Base-by-base conservation (phyloP, 2,888 invertebrate genomes). In the Glomeris marginata region DNA sequence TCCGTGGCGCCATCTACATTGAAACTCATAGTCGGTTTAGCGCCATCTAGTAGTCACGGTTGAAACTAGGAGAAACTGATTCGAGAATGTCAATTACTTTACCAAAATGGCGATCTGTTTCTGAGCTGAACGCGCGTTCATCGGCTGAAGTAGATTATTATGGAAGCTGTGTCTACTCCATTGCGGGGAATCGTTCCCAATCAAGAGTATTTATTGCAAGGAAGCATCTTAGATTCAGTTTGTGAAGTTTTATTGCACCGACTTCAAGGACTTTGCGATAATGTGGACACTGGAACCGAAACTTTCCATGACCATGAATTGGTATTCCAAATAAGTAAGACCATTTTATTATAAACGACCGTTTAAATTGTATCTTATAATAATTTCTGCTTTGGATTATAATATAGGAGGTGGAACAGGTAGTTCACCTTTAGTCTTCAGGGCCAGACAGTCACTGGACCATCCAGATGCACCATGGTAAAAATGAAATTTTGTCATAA, bases 281-380 rank as follows among this genome's bases (percentile, higher is more conserved):
- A 66, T 57, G 63, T 66, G 2, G 70, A 63, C 50, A 51, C 57
- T 2, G 85, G 84, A 2, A 86, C 88, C 0, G 92, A 94, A 66
- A 79, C 81, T 0, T 95, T 94, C 66, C 80, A 87, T 62, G 94
- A 95, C 65, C 85, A 91, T 64, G 94, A 94, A 74, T 81, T 90
- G 63, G 90, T 68, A 37, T 71, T 63, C 53, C 58, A 61, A 34
- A 59, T 69, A 22, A 61, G 69, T 66, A 60, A 59, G 66, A 59
- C 6, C 18, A 45, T 37, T 33, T 16, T 34, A 16, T 43, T n/a
- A 43, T 22, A 5, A 33, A 43, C 15, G 15, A 8, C 15, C 5
- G 2, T 38, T 38, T 38, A 10, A 18, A 38, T 41, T 41, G 5
- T 10, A 10, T 41, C n/a, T 22, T 34, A 6, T 35, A 20, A 4